These are phyloP conservation scores for Sphecodes monilicornis DNA, from an alignment of 2,888 invertebrate genomes.

Conservation along the genomic window DNA sequence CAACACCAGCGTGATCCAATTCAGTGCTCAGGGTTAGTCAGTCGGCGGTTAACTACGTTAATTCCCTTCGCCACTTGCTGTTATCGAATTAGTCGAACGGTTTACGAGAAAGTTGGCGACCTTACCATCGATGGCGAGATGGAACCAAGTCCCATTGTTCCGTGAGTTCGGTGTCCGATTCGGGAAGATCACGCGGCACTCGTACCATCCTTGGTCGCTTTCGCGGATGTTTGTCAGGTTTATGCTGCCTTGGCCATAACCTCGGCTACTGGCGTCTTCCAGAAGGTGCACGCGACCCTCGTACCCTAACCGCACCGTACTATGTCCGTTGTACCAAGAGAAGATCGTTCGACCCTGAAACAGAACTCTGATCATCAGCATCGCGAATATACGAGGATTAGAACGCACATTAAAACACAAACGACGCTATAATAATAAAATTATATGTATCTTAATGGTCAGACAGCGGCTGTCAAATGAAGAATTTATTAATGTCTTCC, in stretches of 20 bases:
- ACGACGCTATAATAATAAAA: too few species aligned
- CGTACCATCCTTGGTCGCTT: constrained; percentile 96
- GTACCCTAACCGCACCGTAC: constrained; percentile 87
- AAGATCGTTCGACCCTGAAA: constrained; percentile 91
- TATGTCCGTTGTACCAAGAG: constrained; percentile 92
- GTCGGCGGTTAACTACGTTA: constrained; percentile 60
- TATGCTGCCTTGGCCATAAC: constrained; percentile 89
- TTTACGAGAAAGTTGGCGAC: constrained; percentile 46
- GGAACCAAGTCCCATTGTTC: constrained; percentile 96
- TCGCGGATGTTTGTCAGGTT: constrained; percentile 95
- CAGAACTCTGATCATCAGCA: background rate
- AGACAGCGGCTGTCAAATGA: too few species aligned
- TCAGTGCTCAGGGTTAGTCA: constrained; percentile 62
- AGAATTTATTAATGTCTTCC: too few species aligned
- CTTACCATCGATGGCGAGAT: constrained; percentile 94
- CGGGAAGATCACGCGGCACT: constrained; percentile 94
- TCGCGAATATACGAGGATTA: too few species aligned
- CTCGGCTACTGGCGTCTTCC: constrained; percentile 86
- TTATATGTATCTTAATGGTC: too few species aligned
- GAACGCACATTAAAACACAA: too few species aligned
- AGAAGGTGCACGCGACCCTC: constrained; percentile 90
- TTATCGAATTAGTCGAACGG: constrained; percentile 54
- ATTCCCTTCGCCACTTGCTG: constrained; percentile 58
- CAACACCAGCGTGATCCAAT: constrained; percentile 59
- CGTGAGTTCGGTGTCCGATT: constrained; percentile 93